A percentile compares a stretch with the other conserved stretches of the same genome.
Evolutionary conservation across 2,888 invertebrate species (phyloP).

Genomic region (Resseliella maxima): DNA sequence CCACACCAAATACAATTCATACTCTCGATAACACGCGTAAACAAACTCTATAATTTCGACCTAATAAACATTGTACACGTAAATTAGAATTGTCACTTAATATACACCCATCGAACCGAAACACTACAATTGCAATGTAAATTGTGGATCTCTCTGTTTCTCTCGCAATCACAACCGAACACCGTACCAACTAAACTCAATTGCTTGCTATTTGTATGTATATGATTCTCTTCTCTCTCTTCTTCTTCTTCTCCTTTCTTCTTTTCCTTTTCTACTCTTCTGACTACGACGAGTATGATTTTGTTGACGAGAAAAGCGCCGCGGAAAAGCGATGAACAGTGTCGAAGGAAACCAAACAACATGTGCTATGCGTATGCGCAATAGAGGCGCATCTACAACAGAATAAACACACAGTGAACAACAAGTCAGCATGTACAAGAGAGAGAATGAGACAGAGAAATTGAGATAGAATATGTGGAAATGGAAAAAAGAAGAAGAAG

Average conservation of each 20-base stretch:
- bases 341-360: neutral
- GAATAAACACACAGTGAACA: neutral
- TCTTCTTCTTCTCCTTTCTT: too few species aligned
- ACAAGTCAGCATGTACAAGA: neutral
- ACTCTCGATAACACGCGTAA: neutral
- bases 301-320: too few species aligned
- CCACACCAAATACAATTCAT: neutral
- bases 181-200: too few species aligned
- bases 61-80: neutral
- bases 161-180: neutral
- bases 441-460: neutral
- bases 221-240: too few species aligned
- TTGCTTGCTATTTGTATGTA: too few species aligned
- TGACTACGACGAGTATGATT: neutral
- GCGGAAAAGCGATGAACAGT: too few species aligned
- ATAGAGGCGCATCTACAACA: neutral
- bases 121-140: too few species aligned
- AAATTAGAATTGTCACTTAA: neutral
- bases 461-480: neutral
- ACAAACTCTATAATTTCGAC: neutral
- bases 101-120: neutral
- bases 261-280: too few species aligned
- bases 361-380: conserved; percentile 22
- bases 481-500: neutral
- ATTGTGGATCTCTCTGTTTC: too few species aligned